These are phyloP conservation scores for Edolisoma coerulescens DNA, from an alignment of 2,113 vertebrate species.

Conservation along the genomic window DNA sequence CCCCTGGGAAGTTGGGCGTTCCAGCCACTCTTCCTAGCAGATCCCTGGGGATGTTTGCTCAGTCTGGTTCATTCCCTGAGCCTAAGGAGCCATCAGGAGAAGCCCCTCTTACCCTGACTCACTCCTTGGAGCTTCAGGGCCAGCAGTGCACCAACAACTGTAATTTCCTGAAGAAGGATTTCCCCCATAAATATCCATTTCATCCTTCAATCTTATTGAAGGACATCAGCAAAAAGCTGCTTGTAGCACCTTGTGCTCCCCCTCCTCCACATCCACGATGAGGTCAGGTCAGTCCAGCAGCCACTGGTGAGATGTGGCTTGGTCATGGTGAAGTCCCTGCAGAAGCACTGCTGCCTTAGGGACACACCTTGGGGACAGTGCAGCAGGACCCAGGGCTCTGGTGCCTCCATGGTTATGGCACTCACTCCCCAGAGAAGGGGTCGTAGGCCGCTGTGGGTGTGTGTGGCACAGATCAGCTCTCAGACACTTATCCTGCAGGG, in stretches of 20 bases:
- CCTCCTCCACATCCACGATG: not conserved
- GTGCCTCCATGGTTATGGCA: not conserved
- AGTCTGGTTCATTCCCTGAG: not conserved
- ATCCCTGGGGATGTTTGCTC: not conserved
- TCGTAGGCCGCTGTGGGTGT: not conserved
- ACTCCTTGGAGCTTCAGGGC: not conserved
- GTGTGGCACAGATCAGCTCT: not conserved
- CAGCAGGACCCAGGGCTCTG: not conserved
- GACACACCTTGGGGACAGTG: not conserved
- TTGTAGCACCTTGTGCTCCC: not conserved
- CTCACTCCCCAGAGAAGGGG: not conserved
- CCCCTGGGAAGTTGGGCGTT: not conserved
- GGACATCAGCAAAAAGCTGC: not conserved
- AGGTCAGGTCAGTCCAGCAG: not conserved
- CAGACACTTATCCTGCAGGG: not conserved
- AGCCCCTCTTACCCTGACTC: not conserved
- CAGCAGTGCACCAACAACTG: not conserved
- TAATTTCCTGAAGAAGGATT: not conserved
- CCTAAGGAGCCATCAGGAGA: not conserved
- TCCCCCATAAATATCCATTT: not conserved
- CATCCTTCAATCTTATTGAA: not conserved
- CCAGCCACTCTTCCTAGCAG: not conserved
- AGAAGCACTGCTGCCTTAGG: not conserved
- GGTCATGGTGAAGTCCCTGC: not conserved
- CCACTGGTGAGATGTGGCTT: not conserved